Conservation (phyloP, 1,140 invertebrate species). For the Apis cerana region DNA sequence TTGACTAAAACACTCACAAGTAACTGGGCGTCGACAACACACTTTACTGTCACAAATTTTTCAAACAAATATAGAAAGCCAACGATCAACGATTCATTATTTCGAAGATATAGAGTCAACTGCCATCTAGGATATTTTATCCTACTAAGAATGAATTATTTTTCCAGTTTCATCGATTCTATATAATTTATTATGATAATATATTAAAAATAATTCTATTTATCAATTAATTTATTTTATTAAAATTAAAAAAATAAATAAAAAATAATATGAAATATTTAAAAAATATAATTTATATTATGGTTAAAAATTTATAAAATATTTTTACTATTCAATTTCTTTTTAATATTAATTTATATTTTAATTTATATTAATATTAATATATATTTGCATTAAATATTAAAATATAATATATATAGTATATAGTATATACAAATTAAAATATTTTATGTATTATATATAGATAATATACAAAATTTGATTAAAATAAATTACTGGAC, state of each 20-base stretch:
- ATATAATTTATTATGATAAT: background rate
- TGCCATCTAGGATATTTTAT: conserved; percentile 20
- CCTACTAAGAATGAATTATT: background rate
- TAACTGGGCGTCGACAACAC: conserved; percentile 76
- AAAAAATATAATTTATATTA: no score
- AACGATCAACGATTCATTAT: background rate
- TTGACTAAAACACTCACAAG: conserved; percentile 71
- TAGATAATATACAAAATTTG: no score
- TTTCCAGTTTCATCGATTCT: background rate
- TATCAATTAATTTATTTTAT: background rate
- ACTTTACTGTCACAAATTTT: conserved; percentile 58
- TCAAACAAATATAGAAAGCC: conserved; percentile 30
- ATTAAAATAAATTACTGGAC: no score
- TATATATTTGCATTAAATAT: background rate
- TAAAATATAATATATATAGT: background rate
- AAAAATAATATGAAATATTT: background rate
- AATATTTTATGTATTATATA: no score
- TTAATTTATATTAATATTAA: no score
- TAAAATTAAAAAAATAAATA: background rate
- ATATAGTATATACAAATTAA: background rate
- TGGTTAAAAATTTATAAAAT: no score
- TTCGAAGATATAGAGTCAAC: background rate
- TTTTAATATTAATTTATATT: no score
- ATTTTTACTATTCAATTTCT: no score
- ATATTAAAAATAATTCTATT: background rate